Base-by-base conservation (phyloP, 2,797 vertebrate species). In the Enteromius viviparus region DNA sequence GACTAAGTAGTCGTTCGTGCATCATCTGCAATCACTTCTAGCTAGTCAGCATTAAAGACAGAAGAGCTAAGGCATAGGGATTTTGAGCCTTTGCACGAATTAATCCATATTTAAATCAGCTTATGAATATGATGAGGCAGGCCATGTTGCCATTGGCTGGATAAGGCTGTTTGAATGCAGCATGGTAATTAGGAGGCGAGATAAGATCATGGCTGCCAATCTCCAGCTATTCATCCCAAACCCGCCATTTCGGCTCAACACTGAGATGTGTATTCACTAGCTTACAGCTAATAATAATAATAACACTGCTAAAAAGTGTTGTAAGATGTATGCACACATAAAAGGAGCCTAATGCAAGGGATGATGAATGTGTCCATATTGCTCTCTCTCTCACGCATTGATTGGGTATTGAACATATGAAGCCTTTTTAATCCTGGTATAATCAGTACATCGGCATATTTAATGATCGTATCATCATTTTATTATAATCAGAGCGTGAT, bases 401-500 rank as follows among this genome's bases (percentile, higher is more conserved):
- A 87, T 88, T 87, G 69, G 62, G 32, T 80, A 75, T 74, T 69
- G 80, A 87, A 83, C 77, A 86, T 47, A 68, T 51, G 49, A 42
- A 87, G 83, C 42, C 47, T 49, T 79, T 88, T 88, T 89, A 75
- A 83, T 90, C 86, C 82, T 47, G 42, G 85, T 85, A 89, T 90
- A 91, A 93, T 94, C 92, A 92, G 90, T 91, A 89, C 90, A 85
- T 91, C 89, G 90, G 89, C 91, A 91, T 92, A 91, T 92, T 91
- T 93, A 91, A 93, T 92, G 89, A 85, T 86, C 87, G 89, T 92
- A 91, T 93, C 91, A 90, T 90, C 83, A 93, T 92, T 92, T 90
- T 92, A 93, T 94, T 94, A 92, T 90, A 93, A 93, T 93, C 93
- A 92, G 91, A 88, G 90, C 89, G 86, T 89, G 90, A 94, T 94